Evolutionary conservation across 2,113 vertebrate species (phyloP).

Genomic region (Laticauda colubrina): DNA sequence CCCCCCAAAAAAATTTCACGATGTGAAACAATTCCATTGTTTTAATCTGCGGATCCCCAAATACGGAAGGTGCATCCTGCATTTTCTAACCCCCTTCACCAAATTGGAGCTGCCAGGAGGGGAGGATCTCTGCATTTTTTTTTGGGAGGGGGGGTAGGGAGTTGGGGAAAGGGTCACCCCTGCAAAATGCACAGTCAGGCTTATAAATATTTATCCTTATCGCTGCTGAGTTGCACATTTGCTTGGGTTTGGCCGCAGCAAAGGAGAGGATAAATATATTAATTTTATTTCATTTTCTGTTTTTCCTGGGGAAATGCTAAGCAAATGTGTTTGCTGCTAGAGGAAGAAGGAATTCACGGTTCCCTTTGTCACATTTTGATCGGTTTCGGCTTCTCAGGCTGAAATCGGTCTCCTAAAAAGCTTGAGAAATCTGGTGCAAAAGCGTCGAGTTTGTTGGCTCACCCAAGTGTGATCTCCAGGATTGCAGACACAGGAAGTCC

Average conservation of each 20-base stretch:
- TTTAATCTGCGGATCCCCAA: neutral
- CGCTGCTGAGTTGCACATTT: conserved; percentile 4
- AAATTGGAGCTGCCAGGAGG: neutral
- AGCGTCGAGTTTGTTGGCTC: neutral
- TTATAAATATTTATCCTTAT: neutral
- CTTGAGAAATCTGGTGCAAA: neutral
- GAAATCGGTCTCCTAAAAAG: neutral
- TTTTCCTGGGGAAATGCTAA: neutral
- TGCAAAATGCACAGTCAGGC: neutral
- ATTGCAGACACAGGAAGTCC: neutral
- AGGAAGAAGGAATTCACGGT: neutral
- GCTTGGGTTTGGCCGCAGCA: neutral
- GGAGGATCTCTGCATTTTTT: neutral
- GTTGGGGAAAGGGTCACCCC: neutral
- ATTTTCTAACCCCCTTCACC: conserved; percentile 20
- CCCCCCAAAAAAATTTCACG: neutral
- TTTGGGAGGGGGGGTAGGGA: too few species aligned
- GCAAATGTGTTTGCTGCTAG: neutral
- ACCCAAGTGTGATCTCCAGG: neutral
- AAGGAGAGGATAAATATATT: neutral
- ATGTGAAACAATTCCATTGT: neutral
- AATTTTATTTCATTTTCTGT: neutral
- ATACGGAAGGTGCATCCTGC: neutral
- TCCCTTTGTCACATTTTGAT: neutral
- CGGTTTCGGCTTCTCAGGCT: neutral